phyloP scores from a whole-genome alignment of 2,797 vertebrate species.

The Enteromius thamalakanensis region DNA sequence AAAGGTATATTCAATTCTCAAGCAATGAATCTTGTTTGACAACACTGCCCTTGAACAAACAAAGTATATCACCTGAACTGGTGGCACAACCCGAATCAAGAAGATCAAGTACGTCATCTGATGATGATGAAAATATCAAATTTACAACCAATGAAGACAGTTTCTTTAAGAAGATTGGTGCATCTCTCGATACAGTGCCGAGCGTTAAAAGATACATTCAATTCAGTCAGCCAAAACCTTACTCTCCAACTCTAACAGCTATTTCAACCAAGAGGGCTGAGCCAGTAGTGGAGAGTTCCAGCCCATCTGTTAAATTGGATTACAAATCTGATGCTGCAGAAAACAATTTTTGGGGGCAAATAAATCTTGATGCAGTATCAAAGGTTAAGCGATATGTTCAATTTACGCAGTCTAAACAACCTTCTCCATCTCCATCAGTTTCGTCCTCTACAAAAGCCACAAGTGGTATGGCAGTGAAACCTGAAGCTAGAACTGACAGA shows the following conservation, averaged over 20 bases:
- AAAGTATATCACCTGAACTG: background rate
- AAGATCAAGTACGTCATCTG: slow-evolving; percentile 13
- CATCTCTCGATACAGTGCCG: slow-evolving; percentile 27
- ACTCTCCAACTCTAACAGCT: slow-evolving; percentile 10
- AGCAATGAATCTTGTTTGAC: slow-evolving; percentile 4
- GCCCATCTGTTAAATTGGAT: background rate
- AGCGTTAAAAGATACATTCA: slow-evolving; percentile 48
- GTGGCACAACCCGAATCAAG: background rate
- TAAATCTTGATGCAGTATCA: slow-evolving; percentile 27
- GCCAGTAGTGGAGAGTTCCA: slow-evolving; percentile 5
- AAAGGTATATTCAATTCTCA: slow-evolving; percentile 47
- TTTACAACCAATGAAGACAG: background rate
- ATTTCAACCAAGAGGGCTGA: background rate
- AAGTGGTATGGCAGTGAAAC: slow-evolving; percentile 1
- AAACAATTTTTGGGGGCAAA: slow-evolving; percentile 24
- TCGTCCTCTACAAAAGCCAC: slow-evolving; percentile 11
- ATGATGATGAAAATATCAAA: slow-evolving; percentile 3
- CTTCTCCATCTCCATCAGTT: slow-evolving; percentile 14
- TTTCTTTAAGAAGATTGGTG: slow-evolving; percentile 30
- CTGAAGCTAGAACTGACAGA: background rate
- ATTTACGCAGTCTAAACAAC: slow-evolving; percentile 35
- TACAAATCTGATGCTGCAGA: slow-evolving; percentile 6
- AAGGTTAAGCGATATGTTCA: slow-evolving; percentile 49
- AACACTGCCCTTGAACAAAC: slow-evolving; percentile 3
- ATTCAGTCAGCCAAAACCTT: slow-evolving; percentile 28